Conservation (phyloP, 2,113 vertebrate genomes). For the Ellobius talpinus region DNA sequence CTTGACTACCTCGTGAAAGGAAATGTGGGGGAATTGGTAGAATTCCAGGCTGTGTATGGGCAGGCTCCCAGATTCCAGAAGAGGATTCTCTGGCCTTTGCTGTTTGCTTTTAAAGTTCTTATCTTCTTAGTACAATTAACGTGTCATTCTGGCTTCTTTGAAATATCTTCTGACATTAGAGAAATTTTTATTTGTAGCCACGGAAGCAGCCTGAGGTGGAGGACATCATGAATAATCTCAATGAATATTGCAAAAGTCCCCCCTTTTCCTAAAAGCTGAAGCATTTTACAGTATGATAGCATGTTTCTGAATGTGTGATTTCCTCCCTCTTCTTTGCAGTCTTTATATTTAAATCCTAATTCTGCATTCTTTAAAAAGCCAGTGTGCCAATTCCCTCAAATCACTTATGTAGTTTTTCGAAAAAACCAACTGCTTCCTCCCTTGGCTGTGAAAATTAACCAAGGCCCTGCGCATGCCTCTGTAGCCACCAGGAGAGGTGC, state of each 20-base stretch:
- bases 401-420: constrained; percentile 11
- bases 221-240: background rate
- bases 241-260: background rate
- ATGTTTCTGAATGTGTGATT: constrained; percentile 29
- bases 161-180: constrained; percentile 69
- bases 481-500: background rate
- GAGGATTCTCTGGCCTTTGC: background rate
- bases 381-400: constrained; percentile 41
- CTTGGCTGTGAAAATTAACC: background rate
- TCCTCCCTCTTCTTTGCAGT: constrained; percentile 13
- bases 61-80: background rate
- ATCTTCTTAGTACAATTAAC: constrained; percentile 10
- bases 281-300: background rate
- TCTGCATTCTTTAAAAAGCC: constrained; percentile 64
- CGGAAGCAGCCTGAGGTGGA: constrained; percentile 42
- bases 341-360: constrained; percentile 48
- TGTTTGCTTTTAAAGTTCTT: background rate
- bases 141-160: constrained; percentile 63
- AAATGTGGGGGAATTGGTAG: background rate
- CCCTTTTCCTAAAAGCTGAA: background rate
- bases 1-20: background rate
- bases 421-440: constrained; percentile 48
- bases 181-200: constrained; percentile 63
- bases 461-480: background rate
- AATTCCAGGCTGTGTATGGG: background rate